Evolutionary conservation across 2,888 invertebrate species (phyloP).

Genomic region (Ommatoiulus sabulosus): DNA sequence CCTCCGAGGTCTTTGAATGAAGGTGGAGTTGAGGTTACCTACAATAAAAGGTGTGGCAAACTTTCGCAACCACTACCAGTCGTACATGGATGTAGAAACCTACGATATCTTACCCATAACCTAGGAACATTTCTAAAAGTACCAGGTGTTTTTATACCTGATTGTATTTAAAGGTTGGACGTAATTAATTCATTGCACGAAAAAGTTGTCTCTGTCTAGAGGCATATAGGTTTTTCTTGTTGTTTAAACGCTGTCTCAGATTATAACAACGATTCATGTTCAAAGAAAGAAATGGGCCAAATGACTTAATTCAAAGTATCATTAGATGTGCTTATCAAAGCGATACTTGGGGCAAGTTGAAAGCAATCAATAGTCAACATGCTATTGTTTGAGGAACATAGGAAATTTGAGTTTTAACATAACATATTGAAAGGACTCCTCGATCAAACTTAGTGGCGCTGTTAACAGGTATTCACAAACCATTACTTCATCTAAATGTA

Average conservation of each 20-base stretch:
- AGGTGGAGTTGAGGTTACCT: neutral
- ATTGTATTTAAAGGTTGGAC: neutral
- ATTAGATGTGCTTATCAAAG: neutral
- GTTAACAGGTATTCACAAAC: too few species aligned
- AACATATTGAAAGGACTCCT: too few species aligned
- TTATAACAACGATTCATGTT: neutral
- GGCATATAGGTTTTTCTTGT: neutral
- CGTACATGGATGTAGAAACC: neutral
- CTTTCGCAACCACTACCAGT: neutral
- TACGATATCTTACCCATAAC: neutral
- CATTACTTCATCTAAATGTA: too few species aligned
- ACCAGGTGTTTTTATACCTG: neutral
- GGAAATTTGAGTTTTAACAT: too few species aligned
- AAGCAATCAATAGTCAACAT: too few species aligned
- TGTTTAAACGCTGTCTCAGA: neutral
- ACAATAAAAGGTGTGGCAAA: neutral
- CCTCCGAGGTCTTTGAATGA: neutral
- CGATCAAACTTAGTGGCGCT: too few species aligned
- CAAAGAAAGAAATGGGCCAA: neutral
- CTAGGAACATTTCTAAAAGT: neutral
- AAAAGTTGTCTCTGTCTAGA: neutral
- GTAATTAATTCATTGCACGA: too few species aligned
- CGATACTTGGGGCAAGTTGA: neutral
- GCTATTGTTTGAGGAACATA: too few species aligned
- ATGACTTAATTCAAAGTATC: neutral